Base-by-base conservation (phyloP, 2,797 vertebrate genomes). In the Protonibea diacanthus region DNA sequence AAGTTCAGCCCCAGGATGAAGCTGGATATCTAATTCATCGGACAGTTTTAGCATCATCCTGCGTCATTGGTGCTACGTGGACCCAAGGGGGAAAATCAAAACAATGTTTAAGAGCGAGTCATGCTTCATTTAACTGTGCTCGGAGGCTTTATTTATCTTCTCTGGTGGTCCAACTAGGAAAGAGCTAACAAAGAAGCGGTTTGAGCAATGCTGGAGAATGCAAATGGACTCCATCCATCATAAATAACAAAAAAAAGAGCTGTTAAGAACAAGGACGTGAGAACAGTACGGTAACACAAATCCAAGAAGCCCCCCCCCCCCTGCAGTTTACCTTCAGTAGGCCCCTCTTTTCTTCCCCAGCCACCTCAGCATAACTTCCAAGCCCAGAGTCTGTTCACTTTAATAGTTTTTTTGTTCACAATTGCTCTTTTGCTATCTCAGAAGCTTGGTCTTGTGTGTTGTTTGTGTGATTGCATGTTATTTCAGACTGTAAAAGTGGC, bases 81-180 rank as follows among this genome's bases (percentile, higher is more conserved):
- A 74, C 71, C 82, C 71, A 58, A 17, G 47, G 85, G 81, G 66
- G 58, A 23, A 59, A 81, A 88, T 84, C 70, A 76, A 89, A 91
- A 90, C 78, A 86, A 68, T 74, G 65, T 87, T 88, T 87, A 83
- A 83, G 72, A 85, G 77, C 75, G 38, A 81, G 84, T 89, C 85
- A 87, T 82, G 87, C 85, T 83, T 90, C 87, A 90, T 90, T 88
- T 79, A 78, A 75, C 63, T 49, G 57, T 59, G 60, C 83, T 85
- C 20, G 0, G 27, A 58, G 86, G 75, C 68, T 78, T 76, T 81
- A 77, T 84, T 86, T 85, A 76, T 86, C 81, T 81, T 77, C 84
- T 85, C 82, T 56, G 90, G 90, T 90, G 90, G 90, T 89, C 88
- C 63, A 42, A 75, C 29, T 70, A 29, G 63, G 45, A 71, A 63